phyloP scores from a whole-genome alignment of 2,113 vertebrate species.

The Pituophis catenifer region DNA sequence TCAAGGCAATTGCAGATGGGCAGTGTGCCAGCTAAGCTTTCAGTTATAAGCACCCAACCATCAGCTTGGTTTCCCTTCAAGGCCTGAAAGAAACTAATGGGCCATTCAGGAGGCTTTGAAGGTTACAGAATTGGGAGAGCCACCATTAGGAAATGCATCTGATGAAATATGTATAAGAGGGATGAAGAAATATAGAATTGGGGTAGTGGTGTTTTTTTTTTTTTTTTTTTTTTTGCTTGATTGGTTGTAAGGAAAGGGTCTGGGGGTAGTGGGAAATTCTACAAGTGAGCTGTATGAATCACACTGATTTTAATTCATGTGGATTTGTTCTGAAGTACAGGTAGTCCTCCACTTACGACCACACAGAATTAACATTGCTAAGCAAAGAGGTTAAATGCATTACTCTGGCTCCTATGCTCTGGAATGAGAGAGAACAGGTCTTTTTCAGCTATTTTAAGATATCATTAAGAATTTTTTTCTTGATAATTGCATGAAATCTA shows the following conservation, averaged over 20 bases:
- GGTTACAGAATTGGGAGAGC: slow-evolving; percentile 21
- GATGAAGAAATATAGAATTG: background rate
- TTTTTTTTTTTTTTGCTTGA: background rate
- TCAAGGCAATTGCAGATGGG: slow-evolving; percentile 6
- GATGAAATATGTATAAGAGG: background rate
- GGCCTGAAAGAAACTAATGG: slow-evolving; percentile 26
- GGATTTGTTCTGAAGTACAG: background rate
- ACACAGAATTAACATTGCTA: background rate
- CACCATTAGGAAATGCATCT: background rate
- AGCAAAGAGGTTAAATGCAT: background rate
- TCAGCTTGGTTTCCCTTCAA: slow-evolving; percentile 16
- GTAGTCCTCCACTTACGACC: background rate
- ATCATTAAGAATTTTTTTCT: background rate
- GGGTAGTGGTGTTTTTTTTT: background rate
- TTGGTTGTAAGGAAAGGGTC: background rate
- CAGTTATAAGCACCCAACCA: slow-evolving; percentile 29
- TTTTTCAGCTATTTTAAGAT: background rate
- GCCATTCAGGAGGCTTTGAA: slow-evolving; percentile 41
- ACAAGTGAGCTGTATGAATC: background rate
- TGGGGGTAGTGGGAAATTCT: background rate
- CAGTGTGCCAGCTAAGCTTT: slow-evolving; percentile 25
- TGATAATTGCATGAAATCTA: background rate
- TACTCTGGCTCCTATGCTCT: background rate
- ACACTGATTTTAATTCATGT: background rate
- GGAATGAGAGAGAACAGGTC: background rate